Conservation (phyloP, 1,140 invertebrate species). For the Ruditapes philippinarum region DNA sequence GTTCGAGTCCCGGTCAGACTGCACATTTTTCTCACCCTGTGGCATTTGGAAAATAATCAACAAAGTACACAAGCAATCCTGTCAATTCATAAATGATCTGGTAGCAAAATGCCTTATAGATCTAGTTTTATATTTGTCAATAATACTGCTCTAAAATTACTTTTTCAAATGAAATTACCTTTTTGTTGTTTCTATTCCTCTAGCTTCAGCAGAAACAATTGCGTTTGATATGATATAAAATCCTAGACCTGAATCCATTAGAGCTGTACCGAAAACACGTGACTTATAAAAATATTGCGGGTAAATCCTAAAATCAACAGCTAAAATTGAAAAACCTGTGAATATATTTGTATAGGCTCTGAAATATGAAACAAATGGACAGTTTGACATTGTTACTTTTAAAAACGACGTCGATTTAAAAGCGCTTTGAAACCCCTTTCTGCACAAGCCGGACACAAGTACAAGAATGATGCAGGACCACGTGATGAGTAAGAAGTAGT, state of each 20-base stretch:
- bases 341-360: constrained; percentile 49
- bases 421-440: background rate
- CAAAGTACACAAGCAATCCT: no score
- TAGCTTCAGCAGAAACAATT: constrained; percentile 36
- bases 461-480: background rate
- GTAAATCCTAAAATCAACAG: constrained; percentile 46
- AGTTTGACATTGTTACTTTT: background rate
- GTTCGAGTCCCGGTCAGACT: no score
- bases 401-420: background rate
- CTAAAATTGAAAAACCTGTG: constrained; percentile 54
- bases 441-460: background rate
- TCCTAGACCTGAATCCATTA: constrained; percentile 60
- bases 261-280: constrained; percentile 22
- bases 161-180: no score
- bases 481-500: background rate
- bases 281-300: constrained; percentile 53
- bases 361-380: background rate
- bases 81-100: no score
- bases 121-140: no score
- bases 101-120: no score
- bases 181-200: constrained; percentile 3
- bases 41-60: no score
- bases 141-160: no score
- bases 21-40: no score
- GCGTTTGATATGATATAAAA: constrained; percentile 47